Conservation (phyloP, 2,888 invertebrate genomes). For the Noctua fimbriata region DNA sequence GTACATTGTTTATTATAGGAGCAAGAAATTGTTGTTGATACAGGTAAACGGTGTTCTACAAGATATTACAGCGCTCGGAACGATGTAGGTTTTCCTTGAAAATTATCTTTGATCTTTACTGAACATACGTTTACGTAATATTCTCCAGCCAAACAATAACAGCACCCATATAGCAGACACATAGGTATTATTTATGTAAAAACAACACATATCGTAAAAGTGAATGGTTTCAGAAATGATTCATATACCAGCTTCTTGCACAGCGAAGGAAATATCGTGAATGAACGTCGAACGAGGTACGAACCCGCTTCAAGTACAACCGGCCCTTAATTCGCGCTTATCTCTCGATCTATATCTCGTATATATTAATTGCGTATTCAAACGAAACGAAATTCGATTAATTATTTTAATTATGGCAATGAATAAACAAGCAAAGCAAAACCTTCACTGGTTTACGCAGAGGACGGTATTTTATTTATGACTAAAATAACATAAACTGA, state of each 20-base stretch:
- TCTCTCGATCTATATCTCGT: constrained; percentile 69
- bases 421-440: constrained; percentile 65
- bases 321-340: constrained; percentile 67
- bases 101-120: constrained; percentile 47
- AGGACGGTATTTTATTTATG: constrained; percentile 35
- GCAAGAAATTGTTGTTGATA: constrained; percentile 46
- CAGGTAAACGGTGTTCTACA: constrained; percentile 35
- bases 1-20: constrained; percentile 27
- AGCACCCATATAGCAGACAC: neutral
- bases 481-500: neutral
- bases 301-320: constrained; percentile 59
- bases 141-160: constrained; percentile 31
- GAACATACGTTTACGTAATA: constrained; percentile 26
- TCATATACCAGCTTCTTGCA: constrained; percentile 43
- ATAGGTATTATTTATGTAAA: constrained; percentile 39
- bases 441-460: constrained; percentile 57
- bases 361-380: constrained; percentile 72
- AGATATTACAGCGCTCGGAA: constrained; percentile 12
- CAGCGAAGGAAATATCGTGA: constrained; percentile 52
- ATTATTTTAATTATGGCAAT: constrained; percentile 73
- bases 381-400: constrained; percentile 74
- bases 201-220: constrained; percentile 55
- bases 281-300: constrained; percentile 48
- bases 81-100: constrained; percentile 33
- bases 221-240: constrained; percentile 61